Evolutionary conservation across 2,797 vertebrate species (phyloP).

Genomic region (Eurystomus glaucurus): DNA sequence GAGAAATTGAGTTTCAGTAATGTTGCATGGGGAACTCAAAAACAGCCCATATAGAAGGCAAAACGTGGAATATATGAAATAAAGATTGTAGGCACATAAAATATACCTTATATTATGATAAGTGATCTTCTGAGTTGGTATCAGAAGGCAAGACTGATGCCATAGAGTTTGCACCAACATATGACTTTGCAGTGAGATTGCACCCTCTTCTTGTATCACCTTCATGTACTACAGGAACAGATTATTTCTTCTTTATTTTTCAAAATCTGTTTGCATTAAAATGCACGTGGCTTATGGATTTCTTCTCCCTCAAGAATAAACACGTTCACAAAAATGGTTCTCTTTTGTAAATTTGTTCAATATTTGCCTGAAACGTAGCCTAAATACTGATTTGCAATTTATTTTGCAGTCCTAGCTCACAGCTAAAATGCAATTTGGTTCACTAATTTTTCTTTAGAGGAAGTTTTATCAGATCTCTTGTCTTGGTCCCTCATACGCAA

Average conservation of each 20-base stretch:
- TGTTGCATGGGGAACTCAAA: not conserved
- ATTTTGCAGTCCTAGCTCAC: not conserved
- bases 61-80: not conserved
- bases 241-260: not conserved
- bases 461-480: not conserved
- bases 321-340: fast-evolving
- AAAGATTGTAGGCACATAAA: not conserved
- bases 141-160: not conserved
- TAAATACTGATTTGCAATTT: not conserved
- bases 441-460: not conserved
- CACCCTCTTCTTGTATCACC: not conserved
- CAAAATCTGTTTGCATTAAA: not conserved
- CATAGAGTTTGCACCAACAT: not conserved
- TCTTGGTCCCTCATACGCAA: not conserved
- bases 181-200: not conserved
- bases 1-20: not conserved
- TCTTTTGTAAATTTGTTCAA: not conserved
- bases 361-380: not conserved
- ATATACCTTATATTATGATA: not conserved
- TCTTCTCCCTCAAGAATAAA: not conserved
- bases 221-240: not conserved
- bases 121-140: not conserved
- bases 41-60: not conserved
- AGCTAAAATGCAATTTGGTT: not conserved
- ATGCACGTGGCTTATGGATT: fast-evolving